Evolutionary conservation across 2,888 invertebrate genomes (phyloP), one percentile per base, ranked within the genome.

Genomic region (Cataglyphis cursor): DNA sequence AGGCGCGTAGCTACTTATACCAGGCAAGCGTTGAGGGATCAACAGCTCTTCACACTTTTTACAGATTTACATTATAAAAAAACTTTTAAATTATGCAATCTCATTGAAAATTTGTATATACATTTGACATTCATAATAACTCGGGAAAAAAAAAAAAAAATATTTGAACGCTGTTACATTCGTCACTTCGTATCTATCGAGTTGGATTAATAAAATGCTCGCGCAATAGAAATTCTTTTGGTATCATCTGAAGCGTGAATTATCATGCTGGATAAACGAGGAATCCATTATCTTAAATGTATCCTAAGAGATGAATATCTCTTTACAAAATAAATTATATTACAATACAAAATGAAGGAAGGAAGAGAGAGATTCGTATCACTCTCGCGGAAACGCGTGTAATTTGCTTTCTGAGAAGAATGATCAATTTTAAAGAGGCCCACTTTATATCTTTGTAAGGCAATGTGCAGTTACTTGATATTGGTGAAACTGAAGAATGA

Each of bases 1-100:
- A 80, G 73, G 74, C 78, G 31, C 74, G 59, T 80, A 78, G 59
- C 59, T 72, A 61, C 41, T 78, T 65, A 18, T 12, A 9, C 44
- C 21, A 15, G 31, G 10, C n/a, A 38, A 38, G 28, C 62, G 18
- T 44, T 24, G 31, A 54, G 15, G 41, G 48, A 12, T 41, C 8
- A 65, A 4, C 21, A 38, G 51, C 28, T 59, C 15, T 64, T n/a
- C 5, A 12, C 38, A 12, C 2, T 65, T 38, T 38, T 75, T 51
- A 10, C 6, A 38, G 18, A n/a, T 31, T 31, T 31, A 31, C 1
- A 6, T 10, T 21, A 12, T 18, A 15, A 2, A n/a, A 35, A 44
- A 31, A 24, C n/a, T 0, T 24, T 51, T 64, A 51, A 6, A 64
- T 51, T n/a, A 51, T n/a, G 0, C 1, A 4, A 21, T 24, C 12